Conservation (phyloP, 2,888 invertebrate genomes). For the Cerastoderma edule region DNA sequence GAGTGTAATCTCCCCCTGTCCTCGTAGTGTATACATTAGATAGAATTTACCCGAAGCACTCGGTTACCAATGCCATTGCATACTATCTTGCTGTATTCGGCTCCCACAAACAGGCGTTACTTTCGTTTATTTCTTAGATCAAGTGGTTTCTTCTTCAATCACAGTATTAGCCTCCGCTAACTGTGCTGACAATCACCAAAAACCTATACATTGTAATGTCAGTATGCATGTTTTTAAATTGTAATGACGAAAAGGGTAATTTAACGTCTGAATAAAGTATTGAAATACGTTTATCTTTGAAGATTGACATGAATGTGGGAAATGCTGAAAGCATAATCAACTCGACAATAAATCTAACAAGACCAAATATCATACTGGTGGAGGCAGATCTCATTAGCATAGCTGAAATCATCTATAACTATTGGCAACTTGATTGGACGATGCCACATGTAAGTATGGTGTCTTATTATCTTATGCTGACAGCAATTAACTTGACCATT, state of each 20-base stretch:
- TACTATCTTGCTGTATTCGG: no score
- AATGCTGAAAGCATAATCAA: constrained; percentile 29
- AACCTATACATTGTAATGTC: neutral
- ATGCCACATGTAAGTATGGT: constrained; percentile 18
- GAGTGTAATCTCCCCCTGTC: no score
- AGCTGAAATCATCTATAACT: constrained; percentile 62
- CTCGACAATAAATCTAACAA: constrained; percentile 23
- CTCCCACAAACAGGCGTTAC: no score
- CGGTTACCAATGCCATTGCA: no score
- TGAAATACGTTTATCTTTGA: neutral
- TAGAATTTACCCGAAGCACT: no score
- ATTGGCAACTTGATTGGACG: neutral
- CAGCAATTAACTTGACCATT: no score
- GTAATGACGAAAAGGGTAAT: no score
- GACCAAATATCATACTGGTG: constrained; percentile 33
- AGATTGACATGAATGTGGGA: constrained; percentile 28
- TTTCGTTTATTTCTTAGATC: no score
- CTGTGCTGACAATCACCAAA: neutral
- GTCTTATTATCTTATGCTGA: no score
- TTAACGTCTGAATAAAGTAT: neutral
- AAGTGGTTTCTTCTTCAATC: neutral
- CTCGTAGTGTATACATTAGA: no score
- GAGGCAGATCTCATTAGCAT: constrained; percentile 59
- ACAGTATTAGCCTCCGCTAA: neutral
- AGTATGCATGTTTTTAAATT: neutral